These are phyloP conservation scores for Virgularia gustaviana DNA, from an alignment of 92 coral and sea anemone genomes.

Conservation along the genomic window DNA sequence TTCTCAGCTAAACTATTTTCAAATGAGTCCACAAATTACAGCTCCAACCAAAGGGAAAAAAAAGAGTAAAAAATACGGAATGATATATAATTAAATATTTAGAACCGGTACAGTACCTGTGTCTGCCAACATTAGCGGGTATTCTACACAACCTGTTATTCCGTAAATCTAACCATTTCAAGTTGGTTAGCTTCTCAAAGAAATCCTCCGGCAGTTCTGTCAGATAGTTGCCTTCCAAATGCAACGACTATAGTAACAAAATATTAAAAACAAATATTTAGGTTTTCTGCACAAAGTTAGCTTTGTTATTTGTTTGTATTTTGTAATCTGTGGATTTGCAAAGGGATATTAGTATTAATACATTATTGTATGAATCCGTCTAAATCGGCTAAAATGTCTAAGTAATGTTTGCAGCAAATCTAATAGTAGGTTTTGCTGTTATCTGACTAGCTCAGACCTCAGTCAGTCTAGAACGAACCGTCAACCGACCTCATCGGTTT, in stretches of 20 bases:
- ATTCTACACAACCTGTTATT: constrained; percentile 70
- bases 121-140: constrained; percentile 72
- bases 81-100: not conserved
- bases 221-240: constrained; percentile 77
- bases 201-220: constrained; percentile 68
- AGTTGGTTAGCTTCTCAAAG: constrained; percentile 72
- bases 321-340: too few species aligned
- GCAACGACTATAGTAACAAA: constrained; percentile 62
- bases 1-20: too few species aligned
- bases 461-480: too few species aligned
- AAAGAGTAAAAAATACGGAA: not conserved
- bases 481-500: too few species aligned
- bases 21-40: too few species aligned
- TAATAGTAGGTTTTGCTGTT: too few species aligned
- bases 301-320: not conserved
- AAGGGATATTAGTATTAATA: too few species aligned
- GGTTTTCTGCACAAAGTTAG: not conserved
- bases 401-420: too few species aligned
- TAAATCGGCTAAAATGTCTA: too few species aligned
- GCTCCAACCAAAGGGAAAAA: not conserved
- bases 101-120: constrained; percentile 63
- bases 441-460: too few species aligned
- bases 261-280: not conserved
- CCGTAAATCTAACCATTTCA: constrained; percentile 94
- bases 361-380: too few species aligned